Base-by-base conservation (phyloP, 1,140 invertebrate species). In the Hycleus cichorii region DNA sequence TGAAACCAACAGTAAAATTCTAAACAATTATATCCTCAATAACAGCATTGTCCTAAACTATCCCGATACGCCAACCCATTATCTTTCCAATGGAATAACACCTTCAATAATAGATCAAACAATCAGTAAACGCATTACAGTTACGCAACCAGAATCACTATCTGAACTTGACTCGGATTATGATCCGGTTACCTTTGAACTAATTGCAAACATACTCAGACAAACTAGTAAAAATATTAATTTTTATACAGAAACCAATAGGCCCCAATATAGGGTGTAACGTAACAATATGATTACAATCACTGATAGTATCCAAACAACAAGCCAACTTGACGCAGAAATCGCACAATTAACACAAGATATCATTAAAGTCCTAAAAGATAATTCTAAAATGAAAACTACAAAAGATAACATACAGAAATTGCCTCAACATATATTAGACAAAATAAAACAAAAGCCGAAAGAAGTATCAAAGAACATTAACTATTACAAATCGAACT, bases 161-260 rank as follows among this genome's bases (percentile, higher is more conserved):
- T 11, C 39, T 5, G 39, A 42, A 38, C 49, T 58, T n/a, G 11
- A 26, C 32, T 58, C 49, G 3, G 57, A 58, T 27, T 49, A 58
- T 12, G 12, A 44, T 7, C 57, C 57, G 2, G 43, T 58, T 2
- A 10, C 11, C n/a, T 11, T 38, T n/a, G 1, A 11, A 43, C 12
- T 38, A 26, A 27, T 2, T 10, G 8, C 42, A 1, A n/a, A 45
- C 4, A 38, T 6, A 4, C 2, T 18, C 7, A 42, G 11, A 42
- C 7, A 24, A 25, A 43, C n/a, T 12, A 46, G 32, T 2, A 58
- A 52, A 45, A 44, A 8, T 11, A 44, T 39, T 9, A 42, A 3
- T 8, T 57, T 49, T 10, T 59, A 47, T 26, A 27, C 27, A 47
- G 42, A 59, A 7, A 54, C 57, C 38, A 54, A 59, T 42, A 47